Evolutionary conservation across 2,797 vertebrate genomes (phyloP), one percentile per base, ranked within the genome.

Genomic region (Girardinus metallicus): DNA sequence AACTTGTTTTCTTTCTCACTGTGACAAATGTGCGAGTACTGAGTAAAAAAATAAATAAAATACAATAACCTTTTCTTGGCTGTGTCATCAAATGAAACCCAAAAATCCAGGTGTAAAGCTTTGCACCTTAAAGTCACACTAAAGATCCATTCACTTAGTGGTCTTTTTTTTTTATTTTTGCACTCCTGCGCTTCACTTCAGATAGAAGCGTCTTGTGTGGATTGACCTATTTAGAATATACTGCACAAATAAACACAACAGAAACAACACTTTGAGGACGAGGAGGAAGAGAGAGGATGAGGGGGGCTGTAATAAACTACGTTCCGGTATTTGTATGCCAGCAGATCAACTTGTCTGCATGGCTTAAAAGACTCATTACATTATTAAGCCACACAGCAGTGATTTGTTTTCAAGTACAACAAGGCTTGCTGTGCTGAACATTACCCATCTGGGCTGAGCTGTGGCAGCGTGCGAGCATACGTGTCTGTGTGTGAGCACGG

Each of bases 291-390:
- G 26, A 1, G 62, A n/a, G 72, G 39, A 15, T 3, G 34, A 64
- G 77, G 18, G 31, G 81, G 60, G 74, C 43, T 78, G 90, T 93
- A 93, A 94, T 94, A 88, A 92, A 93, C 87, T 81, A 93, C 91
- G 90, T 94, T 93, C 73, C 75, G 80, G 86, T 89, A 88, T 94
- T 94, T 93, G 93, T 92, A 93, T 87, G 74, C 13, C 81, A 90
- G 85, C 78, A 86, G 93, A 95, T 95, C 92, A 95, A 93, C 91
- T 95, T 93, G 93, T 95, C 92, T 78, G 75, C 31, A 16, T 82
- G 13, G 93, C 92, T 95, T 94, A 94, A 95, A 93, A 85, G 86
- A 86, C 87, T 89, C 87, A 79, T 89, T 91, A 93, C 92, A 94
- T 93, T 88, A 90, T 91, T 90, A 91, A 91, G 92, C 91, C 89